A percentile compares a stretch with the other conserved stretches of the same genome.
Evolutionary conservation across 2,113 vertebrate species (phyloP).

Genomic region (Pseudopipra pipra): DNA sequence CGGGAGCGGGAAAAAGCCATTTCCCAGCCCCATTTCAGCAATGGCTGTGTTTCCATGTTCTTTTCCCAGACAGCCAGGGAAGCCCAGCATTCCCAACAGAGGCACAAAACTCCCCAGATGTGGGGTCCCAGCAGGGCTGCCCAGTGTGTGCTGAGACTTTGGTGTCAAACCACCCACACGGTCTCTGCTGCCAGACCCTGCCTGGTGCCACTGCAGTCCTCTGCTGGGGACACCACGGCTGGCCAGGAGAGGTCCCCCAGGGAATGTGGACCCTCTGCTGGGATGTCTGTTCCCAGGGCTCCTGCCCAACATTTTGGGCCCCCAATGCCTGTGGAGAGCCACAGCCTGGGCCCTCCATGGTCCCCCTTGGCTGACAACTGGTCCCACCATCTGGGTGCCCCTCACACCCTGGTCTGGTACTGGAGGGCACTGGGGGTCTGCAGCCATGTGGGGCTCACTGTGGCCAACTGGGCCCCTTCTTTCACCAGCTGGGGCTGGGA

Average conservation of each 20-base stretch:
- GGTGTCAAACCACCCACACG: too few relatives aligned
- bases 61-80: neutral
- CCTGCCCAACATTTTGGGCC: neutral
- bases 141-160: neutral
- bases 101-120: neutral
- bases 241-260: neutral
- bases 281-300: neutral
- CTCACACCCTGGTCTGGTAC: neutral
- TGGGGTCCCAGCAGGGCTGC: neutral
- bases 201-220: neutral
- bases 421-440: neutral
- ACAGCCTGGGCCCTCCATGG: neutral
- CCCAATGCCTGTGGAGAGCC: neutral
- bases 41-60: too few relatives aligned
- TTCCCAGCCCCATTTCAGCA: neutral
- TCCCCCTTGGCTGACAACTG: neutral
- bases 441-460: neutral
- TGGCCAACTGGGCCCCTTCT: fast-evolving
- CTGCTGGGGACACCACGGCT: neutral
- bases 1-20: neutral
- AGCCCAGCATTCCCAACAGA: neutral
- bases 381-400: neutral
- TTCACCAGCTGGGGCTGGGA: neutral
- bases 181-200: neutral
- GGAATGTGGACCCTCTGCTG: neutral